phyloP scores from a whole-genome alignment of 2,888 invertebrate species.

The Campopleginae sp. region DNA sequence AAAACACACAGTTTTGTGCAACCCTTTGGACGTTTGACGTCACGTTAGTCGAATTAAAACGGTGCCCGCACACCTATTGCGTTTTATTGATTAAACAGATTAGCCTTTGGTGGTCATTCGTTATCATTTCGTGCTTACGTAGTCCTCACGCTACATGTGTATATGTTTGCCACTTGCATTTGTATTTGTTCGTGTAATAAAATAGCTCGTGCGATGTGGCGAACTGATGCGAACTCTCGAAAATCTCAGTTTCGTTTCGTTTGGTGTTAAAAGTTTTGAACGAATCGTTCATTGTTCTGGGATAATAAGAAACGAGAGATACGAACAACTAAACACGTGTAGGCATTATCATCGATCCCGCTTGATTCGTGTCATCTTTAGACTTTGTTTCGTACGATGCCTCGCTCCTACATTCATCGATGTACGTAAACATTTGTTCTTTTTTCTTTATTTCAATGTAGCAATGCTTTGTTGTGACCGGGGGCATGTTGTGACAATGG shows the following conservation, averaged over 20 bases:
- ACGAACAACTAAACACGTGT: neutral
- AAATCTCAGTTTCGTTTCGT: slow-evolving; percentile 2
- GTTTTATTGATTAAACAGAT: slow-evolving; percentile 60
- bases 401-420: neutral
- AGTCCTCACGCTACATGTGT: slow-evolving; percentile 4
- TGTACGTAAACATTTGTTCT: neutral
- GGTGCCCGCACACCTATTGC: slow-evolving; percentile 28
- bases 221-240: slow-evolving; percentile 16
- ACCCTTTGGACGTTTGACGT: slow-evolving; percentile 22
- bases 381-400: neutral
- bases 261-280: neutral
- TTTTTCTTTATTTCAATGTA: slow-evolving; percentile 9
- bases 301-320: too few relatives aligned
- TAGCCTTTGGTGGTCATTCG: slow-evolving; percentile 37
- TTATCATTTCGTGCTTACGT: slow-evolving; percentile 25
- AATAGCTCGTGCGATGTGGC: slow-evolving; percentile 5
- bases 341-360: slow-evolving; percentile 2
- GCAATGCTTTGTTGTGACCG: slow-evolving; percentile 21
- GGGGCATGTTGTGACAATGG: slow-evolving; percentile 43
- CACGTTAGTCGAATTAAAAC: slow-evolving; percentile 9
- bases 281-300: too few relatives aligned
- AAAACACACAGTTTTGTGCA: neutral
- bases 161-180: neutral
- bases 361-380: slow-evolving; percentile 26
- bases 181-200: neutral